These are phyloP conservation scores for Dolichallabes microphthalmus DNA, from an alignment of 2,113 vertebrate genomes.

Conservation along the genomic window DNA sequence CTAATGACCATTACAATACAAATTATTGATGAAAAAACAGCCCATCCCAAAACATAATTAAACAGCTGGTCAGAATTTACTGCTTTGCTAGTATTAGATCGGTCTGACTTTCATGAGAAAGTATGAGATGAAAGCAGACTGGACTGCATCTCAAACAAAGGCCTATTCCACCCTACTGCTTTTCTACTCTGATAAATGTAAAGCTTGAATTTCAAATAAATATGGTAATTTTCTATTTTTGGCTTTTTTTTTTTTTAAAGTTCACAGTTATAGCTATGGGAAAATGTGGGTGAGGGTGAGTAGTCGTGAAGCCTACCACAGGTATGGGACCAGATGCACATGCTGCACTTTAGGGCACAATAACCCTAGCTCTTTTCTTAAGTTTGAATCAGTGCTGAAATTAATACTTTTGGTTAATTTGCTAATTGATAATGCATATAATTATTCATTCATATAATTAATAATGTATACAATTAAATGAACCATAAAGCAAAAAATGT, in stretches of 20 bases:
- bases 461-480: background rate
- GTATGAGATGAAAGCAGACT: conserved; percentile 16
- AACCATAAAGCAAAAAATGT: background rate
- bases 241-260: conserved; percentile 55
- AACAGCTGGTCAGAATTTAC: conserved; percentile 3
- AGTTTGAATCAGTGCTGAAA: background rate
- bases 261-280: conserved; percentile 55
- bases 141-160: conserved; percentile 29
- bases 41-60: conserved; percentile 26
- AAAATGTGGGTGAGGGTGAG: conserved; percentile 58
- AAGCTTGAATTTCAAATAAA: conserved; percentile 51
- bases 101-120: conserved; percentile 32
- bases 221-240: conserved; percentile 53
- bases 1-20: background rate
- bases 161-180: conserved; percentile 48
- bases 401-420: background rate
- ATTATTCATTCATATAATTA: background rate
- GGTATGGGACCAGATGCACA: background rate
- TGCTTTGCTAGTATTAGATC: conserved; percentile 15
- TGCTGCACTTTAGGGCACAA: background rate
- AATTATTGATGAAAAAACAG: conserved; percentile 18
- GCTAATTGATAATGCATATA: background rate
- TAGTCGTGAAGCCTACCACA: conserved; percentile 56
- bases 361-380: background rate
- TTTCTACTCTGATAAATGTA: conserved; percentile 41